Evolutionary conservation across 2,888 invertebrate species (phyloP), one percentile per base, ranked within the genome.

Genomic region (Drosophila koepferae): DNA sequence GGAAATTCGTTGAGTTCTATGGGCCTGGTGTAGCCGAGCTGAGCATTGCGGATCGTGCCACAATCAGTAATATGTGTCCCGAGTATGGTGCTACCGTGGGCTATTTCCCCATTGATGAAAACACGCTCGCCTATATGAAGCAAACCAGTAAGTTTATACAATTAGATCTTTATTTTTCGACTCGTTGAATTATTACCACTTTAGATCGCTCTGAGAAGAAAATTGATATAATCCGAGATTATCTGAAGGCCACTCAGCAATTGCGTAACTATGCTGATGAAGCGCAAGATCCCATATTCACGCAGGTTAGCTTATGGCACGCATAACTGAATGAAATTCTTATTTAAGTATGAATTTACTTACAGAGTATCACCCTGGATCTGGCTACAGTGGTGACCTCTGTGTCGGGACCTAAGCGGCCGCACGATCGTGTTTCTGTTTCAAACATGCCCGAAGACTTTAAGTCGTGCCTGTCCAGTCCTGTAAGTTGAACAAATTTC

Each of bases 41-140:
- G 6, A 98, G 98, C 63, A 98, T 99, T 72, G 99, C 99, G 0
- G 99, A 99, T 94, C 94, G 99, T 51, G 99, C 99, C 0, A 99
- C 99, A 0, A 98, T 99, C 63, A 97, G 98, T 80, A 99, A 99
- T 94, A 99, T 99, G 99, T 99, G 98, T 91, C 99, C 99, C 0
- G 98, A 98, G 93, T 99, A 99, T 92, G 99, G 99, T 1, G 99
- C 99, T 18, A 99, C 99, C 0, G 96, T 98, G 74, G 99, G 98
- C 0, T 98, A 96, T 93, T 99, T 99, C 94, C 98, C 99, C 0
- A 97, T 98, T 0, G 99, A 99, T 93, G 93, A 94, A 36, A 94
- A 95, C 38, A 97, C 98, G 36, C 94, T 99, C 54, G 93, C 94
- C n/a, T 99, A 99, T 91, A 94, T 99, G 44, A 93, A 94, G 63